phyloP scores from a whole-genome alignment of 2,888 invertebrate genomes.

The Ethmia dodecea region DNA sequence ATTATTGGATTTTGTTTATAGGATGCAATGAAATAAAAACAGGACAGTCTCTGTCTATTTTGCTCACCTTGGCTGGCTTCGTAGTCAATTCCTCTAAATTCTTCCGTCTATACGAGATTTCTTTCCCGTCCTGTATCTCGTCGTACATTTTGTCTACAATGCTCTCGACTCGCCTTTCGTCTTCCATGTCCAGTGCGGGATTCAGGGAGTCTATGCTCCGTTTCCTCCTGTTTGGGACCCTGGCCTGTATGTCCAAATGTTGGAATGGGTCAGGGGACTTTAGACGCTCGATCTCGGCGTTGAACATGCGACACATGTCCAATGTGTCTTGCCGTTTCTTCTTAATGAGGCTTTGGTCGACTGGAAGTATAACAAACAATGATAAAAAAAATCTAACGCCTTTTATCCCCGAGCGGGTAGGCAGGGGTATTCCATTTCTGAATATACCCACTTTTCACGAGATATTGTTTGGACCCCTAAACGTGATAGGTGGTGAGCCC shows the following conservation, averaged over 20 bases:
- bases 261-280: constrained; percentile 16
- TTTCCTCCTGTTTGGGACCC: constrained; percentile 14
- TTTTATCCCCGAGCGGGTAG: no score
- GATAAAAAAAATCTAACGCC: no score
- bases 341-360: constrained; percentile 47
- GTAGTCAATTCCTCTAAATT: no score
- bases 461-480: no score
- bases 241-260: no score
- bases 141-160: constrained; percentile 59
- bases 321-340: constrained; percentile 56
- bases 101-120: constrained; percentile 38
- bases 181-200: constrained; percentile 29
- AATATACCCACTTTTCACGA: no score
- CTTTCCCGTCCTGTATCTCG: constrained; percentile 40
- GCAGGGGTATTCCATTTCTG: no score
- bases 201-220: constrained; percentile 13
- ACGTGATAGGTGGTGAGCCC: no score
- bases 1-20: no score
- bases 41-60: no score
- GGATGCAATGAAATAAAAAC: no score
- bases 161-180: constrained; percentile 39
- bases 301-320: constrained; percentile 59
- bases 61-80: no score
- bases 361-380: constrained; percentile 34
- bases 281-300: constrained; percentile 34